phyloP scores from a whole-genome alignment of 2,888 invertebrate species.

The Priocnemis perturbator region DNA sequence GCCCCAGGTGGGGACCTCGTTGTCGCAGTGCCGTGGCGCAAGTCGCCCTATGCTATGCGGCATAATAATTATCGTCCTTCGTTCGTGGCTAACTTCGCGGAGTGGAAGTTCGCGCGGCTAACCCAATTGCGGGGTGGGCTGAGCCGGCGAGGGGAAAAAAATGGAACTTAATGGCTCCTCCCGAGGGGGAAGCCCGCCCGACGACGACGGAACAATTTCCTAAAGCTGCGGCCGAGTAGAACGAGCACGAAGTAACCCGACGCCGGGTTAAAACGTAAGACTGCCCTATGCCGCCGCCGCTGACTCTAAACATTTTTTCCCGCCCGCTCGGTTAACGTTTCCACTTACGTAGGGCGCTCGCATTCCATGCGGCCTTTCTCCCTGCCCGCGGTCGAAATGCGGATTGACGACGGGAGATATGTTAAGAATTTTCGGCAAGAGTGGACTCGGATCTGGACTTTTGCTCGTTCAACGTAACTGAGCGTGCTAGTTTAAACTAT shows the following conservation, averaged over 20 bases:
- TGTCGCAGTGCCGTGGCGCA: conserved; percentile 54
- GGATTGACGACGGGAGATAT: no score
- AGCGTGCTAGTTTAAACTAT: no score
- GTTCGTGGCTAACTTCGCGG: conserved; percentile 54
- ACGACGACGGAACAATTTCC: conserved; percentile 43
- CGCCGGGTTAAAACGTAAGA: conserved; percentile 9
- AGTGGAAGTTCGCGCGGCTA: conserved; percentile 52
- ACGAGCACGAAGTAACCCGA: conserved; percentile 7
- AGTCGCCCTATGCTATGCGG: conserved; percentile 52
- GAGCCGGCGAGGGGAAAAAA: conserved; percentile 32
- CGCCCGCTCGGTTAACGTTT: background rate
- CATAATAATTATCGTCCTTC: conserved; percentile 60
- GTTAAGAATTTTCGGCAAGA: no score
- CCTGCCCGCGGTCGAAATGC: no score
- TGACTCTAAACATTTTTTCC: background rate
- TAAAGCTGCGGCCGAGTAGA: conserved; percentile 19
- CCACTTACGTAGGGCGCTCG: background rate
- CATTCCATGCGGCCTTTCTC: no score
- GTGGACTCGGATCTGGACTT: no score
- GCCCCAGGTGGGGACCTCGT: conserved; percentile 39
- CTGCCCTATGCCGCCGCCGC: no score
- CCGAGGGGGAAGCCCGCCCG: conserved; percentile 17
- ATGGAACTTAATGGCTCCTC: conserved; percentile 50
- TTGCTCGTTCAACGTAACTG: no score
- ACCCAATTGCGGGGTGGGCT: conserved; percentile 43